Evolutionary conservation across 2,797 vertebrate genomes (phyloP).

Genomic region (Gymnodraco acuticeps): DNA sequence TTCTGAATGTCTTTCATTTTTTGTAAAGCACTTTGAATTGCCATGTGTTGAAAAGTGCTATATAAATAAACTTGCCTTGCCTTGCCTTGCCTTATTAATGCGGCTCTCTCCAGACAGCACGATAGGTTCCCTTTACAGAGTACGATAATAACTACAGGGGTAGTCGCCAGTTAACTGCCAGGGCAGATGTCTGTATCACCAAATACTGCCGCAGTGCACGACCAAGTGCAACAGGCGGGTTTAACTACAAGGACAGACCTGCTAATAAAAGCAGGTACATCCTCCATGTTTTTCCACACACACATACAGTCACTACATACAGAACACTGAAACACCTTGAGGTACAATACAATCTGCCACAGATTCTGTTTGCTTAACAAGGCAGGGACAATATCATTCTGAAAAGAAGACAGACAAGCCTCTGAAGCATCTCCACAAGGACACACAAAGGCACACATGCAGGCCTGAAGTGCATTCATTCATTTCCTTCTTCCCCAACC

Average conservation of each 20-base stretch:
- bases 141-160: slow-evolving; percentile 67
- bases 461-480: slow-evolving; percentile 18
- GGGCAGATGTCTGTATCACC: slow-evolving; percentile 66
- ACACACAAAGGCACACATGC: slow-evolving; percentile 25
- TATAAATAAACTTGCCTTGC: no score
- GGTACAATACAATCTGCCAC: slow-evolving; percentile 45
- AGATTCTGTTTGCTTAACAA: slow-evolving; percentile 66
- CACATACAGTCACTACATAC: slow-evolving; percentile 13
- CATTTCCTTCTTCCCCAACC: slow-evolving; percentile 9
- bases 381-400: slow-evolving; percentile 45
- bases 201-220: slow-evolving; percentile 39
- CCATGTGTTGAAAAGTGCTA: no score
- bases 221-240: slow-evolving; percentile 39
- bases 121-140: slow-evolving; percentile 53
- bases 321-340: slow-evolving; percentile 43
- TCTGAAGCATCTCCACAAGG: slow-evolving; percentile 35
- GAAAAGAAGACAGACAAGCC: slow-evolving; percentile 33
- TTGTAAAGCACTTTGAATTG: no score
- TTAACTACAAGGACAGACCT: slow-evolving; percentile 63
- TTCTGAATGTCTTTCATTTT: no score
- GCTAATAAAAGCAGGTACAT: slow-evolving; percentile 60
- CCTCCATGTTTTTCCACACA: slow-evolving; percentile 16
- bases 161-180: slow-evolving; percentile 63
- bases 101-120: slow-evolving; percentile 53
- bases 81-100: slow-evolving; percentile 66